phyloP scores from a whole-genome alignment of 1,140 invertebrate genomes.

The Caenorhabditis tropicalis region DNA sequence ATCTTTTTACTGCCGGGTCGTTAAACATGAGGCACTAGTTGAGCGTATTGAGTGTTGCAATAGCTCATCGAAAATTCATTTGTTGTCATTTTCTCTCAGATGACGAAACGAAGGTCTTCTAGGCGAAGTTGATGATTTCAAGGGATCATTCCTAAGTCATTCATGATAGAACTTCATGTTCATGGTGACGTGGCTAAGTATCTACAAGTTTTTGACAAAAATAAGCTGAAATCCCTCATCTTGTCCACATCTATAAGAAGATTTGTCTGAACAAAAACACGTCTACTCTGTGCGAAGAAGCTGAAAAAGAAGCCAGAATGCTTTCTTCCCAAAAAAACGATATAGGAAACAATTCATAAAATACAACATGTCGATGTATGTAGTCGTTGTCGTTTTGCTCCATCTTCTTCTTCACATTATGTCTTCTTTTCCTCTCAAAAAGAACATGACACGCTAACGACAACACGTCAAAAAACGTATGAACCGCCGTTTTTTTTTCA shows the following conservation, averaged over 20 bases:
- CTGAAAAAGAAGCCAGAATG: neutral
- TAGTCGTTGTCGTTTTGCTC: neutral
- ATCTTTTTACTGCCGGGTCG: conserved; percentile 42
- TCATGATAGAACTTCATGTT: no score
- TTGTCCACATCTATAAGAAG: neutral
- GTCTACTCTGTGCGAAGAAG: neutral
- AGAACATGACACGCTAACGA: conserved; percentile 11
- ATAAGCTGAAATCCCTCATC: conserved; percentile 33
- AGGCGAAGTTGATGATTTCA: no score
- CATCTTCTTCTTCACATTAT: neutral
- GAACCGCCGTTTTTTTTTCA: neutral
- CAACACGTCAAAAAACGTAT: neutral
- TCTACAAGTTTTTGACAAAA: neutral
- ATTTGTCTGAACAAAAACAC: neutral
- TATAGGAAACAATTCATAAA: conserved; percentile 38
- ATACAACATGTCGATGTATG: neutral
- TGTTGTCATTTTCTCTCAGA: conserved; percentile 13
- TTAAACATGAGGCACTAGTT: neutral
- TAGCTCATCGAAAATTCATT: conserved; percentile 39
- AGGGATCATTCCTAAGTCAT: no score
- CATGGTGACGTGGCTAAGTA: neutral
- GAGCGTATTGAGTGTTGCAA: conserved; percentile 1
- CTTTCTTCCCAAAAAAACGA: conserved; percentile 1
- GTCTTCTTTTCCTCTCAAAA: conserved; percentile 11
- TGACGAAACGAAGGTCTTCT: neutral